A percentile compares a stretch with the other conserved stretches of the same genome.
These are phyloP conservation scores for Campylorhamphus procurvoides DNA, from an alignment of 2,113 vertebrate genomes.

Conservation along the genomic window DNA sequence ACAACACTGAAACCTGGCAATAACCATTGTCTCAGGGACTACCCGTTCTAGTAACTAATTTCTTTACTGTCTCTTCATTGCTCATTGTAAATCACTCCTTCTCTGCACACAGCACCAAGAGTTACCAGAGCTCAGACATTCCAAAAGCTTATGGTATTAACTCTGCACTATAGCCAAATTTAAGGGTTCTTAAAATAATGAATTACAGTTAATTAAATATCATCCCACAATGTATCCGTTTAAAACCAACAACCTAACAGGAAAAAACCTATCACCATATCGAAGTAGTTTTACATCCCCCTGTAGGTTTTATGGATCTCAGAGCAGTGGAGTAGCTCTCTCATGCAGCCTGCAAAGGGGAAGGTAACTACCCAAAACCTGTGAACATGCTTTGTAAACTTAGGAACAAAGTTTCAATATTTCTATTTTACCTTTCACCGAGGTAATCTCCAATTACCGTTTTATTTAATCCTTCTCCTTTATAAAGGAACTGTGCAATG, in stretches of 20 bases:
- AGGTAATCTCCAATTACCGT: conserved; percentile 97
- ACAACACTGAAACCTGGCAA: neutral
- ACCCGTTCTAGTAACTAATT: neutral
- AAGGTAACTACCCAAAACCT: neutral
- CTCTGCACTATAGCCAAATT: neutral
- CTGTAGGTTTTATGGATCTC: neutral
- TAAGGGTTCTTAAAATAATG: neutral
- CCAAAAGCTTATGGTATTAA: neutral
- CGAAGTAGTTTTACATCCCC: neutral
- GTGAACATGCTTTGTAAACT: neutral
- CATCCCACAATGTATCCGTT: neutral
- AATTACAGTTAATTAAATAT: neutral
- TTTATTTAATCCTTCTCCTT: conserved; percentile 98
- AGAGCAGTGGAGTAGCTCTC: fast-evolving
- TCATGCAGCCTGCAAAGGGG: neutral
- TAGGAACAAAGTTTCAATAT: neutral
- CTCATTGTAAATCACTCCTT: neutral
- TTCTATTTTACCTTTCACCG: conserved; percentile 87
- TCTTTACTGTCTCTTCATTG: neutral
- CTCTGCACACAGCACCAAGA: neutral
- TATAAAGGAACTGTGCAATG: conserved; percentile 97
- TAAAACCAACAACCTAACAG: neutral
- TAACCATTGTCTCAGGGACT: neutral
- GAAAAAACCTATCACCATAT: neutral
- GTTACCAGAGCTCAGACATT: neutral